Percentiles rank a stretch among this genome's conserved stretches.
Evolutionary conservation across 2,797 vertebrate species (phyloP).

Genomic region (Hoplostethus atlanticus): DNA sequence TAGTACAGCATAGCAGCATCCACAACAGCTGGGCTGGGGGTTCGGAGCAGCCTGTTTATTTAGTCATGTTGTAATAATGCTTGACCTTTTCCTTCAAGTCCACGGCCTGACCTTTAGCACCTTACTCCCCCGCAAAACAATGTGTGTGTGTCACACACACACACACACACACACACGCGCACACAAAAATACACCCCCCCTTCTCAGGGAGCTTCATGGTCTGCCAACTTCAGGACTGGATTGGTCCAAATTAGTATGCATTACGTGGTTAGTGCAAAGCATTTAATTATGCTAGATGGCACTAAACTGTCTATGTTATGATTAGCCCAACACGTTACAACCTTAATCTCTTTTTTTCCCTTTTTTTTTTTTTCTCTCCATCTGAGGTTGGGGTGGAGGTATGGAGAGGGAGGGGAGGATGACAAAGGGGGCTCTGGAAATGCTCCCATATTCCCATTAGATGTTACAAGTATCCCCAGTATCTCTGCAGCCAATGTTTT

Average conservation of each 20-base stretch:
- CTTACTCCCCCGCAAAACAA: conserved; percentile 61
- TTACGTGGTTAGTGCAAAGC: conserved; percentile 84
- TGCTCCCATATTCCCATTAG: conserved; percentile 50
- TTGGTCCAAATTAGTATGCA: conserved; percentile 87
- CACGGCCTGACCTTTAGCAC: conserved; percentile 81
- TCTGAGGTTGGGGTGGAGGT: conserved; percentile 38
- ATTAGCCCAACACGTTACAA: conserved; percentile 84
- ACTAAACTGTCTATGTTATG: conserved; percentile 86
- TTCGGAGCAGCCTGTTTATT: conserved; percentile 79
- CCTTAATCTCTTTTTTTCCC: conserved; percentile 69
- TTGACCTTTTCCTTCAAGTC: conserved; percentile 86
- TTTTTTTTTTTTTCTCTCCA: conserved; percentile 50
- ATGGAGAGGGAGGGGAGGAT: conserved; percentile 4
- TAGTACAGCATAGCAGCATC: conserved; percentile 43
- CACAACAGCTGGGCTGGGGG: conserved; percentile 49
- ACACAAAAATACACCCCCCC: conserved; percentile 62
- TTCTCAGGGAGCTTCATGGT: conserved; percentile 77
- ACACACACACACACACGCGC: conserved; percentile 27
- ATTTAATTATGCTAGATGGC: conserved; percentile 87
- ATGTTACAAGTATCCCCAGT: conserved; percentile 61
- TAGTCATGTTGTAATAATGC: conserved; percentile 87
- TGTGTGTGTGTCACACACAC: conserved; percentile 29
- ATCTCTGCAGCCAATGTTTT: conserved; percentile 59
- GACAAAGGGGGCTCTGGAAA: conserved; percentile 45
- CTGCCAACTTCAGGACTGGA: conserved; percentile 79